These are phyloP conservation scores for Erithacus rubecula DNA, from an alignment of 2,797 vertebrate genomes.

Conservation along the genomic window DNA sequence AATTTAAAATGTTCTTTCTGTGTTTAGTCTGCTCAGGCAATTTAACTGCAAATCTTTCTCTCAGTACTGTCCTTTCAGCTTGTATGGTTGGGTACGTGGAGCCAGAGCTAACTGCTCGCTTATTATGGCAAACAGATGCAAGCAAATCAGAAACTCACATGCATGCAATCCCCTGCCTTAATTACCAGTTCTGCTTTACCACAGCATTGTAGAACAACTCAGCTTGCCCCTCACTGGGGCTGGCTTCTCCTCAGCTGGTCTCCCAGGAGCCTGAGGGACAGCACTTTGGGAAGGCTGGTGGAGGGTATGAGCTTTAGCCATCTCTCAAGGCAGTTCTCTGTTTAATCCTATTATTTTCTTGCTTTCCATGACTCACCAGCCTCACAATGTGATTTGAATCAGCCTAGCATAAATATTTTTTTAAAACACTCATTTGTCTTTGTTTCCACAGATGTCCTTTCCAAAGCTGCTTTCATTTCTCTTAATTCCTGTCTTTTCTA, in stretches of 20 bases:
- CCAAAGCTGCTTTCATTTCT: not conserved
- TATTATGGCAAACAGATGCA: not conserved
- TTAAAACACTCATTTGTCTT: not conserved
- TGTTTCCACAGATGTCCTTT: not conserved
- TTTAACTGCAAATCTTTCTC: not conserved
- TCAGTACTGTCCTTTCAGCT: not conserved
- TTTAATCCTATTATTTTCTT: not conserved
- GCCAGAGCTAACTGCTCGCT: not conserved
- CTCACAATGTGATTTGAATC: not conserved
- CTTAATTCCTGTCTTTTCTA: not conserved
- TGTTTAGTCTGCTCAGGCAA: conserved; percentile 13
- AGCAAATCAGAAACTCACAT: not conserved
- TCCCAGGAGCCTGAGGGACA: not conserved
- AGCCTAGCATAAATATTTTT: not conserved
- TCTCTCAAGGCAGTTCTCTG: not conserved
- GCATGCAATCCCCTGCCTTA: fast-evolving
- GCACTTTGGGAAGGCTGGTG: not conserved
- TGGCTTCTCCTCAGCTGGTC: not conserved
- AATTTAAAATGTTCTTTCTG: conserved; percentile 15
- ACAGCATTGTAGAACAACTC: not conserved
- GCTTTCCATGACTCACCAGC: not conserved
- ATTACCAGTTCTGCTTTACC: not conserved
- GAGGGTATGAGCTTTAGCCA: not conserved
- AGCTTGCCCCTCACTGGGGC: fast-evolving
- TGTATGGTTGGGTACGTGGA: fast-evolving